Evolutionary conservation across 2,888 invertebrate genomes (phyloP), one percentile per base, ranked within the genome.

Genomic region (Eutolmus rufibarbis): DNA sequence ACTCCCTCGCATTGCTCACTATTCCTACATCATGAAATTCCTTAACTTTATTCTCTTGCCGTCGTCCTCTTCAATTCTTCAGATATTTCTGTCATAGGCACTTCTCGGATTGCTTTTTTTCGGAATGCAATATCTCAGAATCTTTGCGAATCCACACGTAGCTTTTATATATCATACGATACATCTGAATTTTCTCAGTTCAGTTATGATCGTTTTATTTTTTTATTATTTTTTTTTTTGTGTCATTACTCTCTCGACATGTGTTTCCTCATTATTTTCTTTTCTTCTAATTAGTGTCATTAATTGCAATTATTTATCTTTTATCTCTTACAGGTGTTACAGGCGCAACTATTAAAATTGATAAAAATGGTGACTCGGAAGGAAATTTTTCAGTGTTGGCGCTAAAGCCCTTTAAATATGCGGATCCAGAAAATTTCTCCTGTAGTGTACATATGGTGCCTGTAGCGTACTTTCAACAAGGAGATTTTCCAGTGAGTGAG

Each of bases 341-440:
- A 86, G 99, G 99, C 23, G 96, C 98, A 91, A 96, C 96, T 88
- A 98, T 99, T 90, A 96, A 97, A 89, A 94, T 99, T 89, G 98
- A 99, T 93, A 94, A 96, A 90, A 95, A 96, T 90, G 99, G 98
- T 2, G 98, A 99, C 92, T 98, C 98, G 0, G 98, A 98, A 92
- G 99, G 98, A 9, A 99, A 99, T 93, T 99, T 98, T 93, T 98
- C 99, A 0, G 96, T 99, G 87, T 93, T 99, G 88, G 97, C 98
- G 1, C 95, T 96, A 91, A 96, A 96, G 91, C 93, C 93, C 23
- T 92, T 92, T 89, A 93, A 93, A 89, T 91, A 91, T 90, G 90
- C 90, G 82, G 91, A 91, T 88, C 91, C 90, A 82, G 92, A 93
- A 89, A 94, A 94, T 90, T 95, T 96, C 90, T 94, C 95, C 87